phyloP scores from a whole-genome alignment of 2,797 vertebrate genomes.

The Hybognathus amarus region DNA sequence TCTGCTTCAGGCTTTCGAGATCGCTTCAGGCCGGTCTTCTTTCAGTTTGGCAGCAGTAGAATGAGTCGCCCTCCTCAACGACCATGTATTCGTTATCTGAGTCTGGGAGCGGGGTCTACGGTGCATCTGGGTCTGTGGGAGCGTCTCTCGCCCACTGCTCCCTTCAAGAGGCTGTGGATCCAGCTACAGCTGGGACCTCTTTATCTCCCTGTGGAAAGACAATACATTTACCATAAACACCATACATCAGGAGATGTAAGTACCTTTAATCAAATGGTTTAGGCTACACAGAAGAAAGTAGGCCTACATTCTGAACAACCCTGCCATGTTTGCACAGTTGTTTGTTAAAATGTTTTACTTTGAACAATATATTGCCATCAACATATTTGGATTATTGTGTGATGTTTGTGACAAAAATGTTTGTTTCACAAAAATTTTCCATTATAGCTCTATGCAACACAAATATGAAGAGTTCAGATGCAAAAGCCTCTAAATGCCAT shows the following conservation, averaged over 20 bases:
- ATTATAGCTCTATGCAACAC: neutral
- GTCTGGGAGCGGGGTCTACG: slow-evolving; percentile 80
- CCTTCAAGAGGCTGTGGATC: slow-evolving; percentile 67
- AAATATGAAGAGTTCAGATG: too few relatives aligned
- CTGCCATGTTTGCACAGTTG: neutral
- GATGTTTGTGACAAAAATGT: neutral
- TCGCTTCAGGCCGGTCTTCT: slow-evolving; percentile 90
- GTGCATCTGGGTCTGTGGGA: slow-evolving; percentile 76
- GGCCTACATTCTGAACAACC: neutral
- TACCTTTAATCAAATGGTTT: neutral
- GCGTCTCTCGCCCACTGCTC: slow-evolving; percentile 48
- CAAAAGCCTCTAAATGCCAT: too few relatives aligned
- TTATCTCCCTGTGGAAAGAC: slow-evolving; percentile 83
- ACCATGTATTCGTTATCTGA: slow-evolving; percentile 97
- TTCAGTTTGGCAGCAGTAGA: slow-evolving; percentile 80
- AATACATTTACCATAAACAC: neutral
- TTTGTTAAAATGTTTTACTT: neutral
- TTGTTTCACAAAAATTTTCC: neutral
- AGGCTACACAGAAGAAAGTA: neutral
- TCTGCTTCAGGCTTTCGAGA: slow-evolving; percentile 94
- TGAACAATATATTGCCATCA: neutral
- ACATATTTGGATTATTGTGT: neutral
- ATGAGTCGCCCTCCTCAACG: slow-evolving; percentile 83
- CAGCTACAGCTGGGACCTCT: slow-evolving; percentile 71
- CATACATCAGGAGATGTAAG: neutral